Evolutionary conservation across 1,140 invertebrate genomes (phyloP).

Genomic region (Ephestia elutella): DNA sequence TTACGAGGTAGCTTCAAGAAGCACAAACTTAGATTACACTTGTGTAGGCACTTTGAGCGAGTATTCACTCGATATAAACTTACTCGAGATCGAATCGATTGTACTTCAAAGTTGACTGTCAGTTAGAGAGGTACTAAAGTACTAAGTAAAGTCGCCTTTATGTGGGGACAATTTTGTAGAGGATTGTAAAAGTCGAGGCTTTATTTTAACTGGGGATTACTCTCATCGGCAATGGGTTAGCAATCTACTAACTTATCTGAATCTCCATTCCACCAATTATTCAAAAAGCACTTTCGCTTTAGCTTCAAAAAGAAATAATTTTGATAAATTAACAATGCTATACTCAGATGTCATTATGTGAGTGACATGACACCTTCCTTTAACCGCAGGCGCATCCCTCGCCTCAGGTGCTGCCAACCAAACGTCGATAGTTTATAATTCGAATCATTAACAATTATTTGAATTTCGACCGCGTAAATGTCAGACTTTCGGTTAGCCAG

Average conservation of each 20-base stretch:
- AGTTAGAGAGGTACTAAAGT: too few species aligned
- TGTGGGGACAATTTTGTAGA: too few species aligned
- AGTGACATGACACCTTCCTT: background rate
- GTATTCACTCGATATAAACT: too few species aligned
- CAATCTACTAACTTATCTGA: too few species aligned
- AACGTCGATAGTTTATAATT: conserved; percentile 8
- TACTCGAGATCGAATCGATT: too few species aligned
- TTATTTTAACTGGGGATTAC: too few species aligned
- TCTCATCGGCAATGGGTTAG: too few species aligned
- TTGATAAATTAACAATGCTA: conserved; percentile 5
- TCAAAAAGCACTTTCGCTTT: conserved; percentile 6
- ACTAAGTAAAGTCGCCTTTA: too few species aligned
- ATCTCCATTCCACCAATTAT: too few species aligned
- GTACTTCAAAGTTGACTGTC: too few species aligned
- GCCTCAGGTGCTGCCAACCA: background rate
- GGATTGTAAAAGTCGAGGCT: too few species aligned
- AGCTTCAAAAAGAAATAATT: background rate
- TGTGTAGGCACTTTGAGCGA: too few species aligned
- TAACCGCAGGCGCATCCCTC: background rate
- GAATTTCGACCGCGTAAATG: background rate
- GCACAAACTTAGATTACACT: background rate
- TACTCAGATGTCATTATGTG: background rate
- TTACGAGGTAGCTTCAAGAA: background rate
- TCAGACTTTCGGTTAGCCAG: conserved; percentile 2
- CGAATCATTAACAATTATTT: conserved; percentile 6